A percentile compares a stretch with the other conserved stretches of the same genome.
These are phyloP conservation scores for Drosophila carrolli DNA, from an alignment of 1,140 invertebrate genomes.

Conservation along the genomic window DNA sequence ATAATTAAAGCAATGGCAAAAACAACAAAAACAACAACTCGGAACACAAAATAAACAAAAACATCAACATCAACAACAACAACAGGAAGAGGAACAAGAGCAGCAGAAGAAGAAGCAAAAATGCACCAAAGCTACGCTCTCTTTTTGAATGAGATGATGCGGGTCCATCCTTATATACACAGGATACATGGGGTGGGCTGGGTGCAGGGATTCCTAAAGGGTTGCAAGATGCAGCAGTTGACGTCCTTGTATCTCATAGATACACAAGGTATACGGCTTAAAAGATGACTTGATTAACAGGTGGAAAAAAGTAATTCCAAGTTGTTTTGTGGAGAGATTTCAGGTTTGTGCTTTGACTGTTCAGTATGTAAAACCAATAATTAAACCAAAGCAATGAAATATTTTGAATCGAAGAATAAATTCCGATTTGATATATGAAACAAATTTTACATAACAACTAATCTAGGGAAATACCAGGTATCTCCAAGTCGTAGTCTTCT, in stretches of 20 bases:
- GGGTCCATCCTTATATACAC: constrained; percentile 22
- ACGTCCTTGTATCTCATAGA: constrained; percentile 13
- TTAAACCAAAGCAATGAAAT: too few species aligned
- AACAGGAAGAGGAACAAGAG: constrained; percentile 58
- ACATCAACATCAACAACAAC: constrained; percentile 41
- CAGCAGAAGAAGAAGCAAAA: constrained; percentile 41
- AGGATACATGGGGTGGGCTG: constrained; percentile 11
- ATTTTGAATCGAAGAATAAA: too few species aligned
- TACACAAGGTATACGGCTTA: constrained; percentile 2
- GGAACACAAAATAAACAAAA: constrained; percentile 51
- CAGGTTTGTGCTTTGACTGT: too few species aligned
- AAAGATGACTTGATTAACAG: neutral
- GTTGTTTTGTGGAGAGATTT: too few species aligned
- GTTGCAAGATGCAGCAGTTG: constrained; percentile 40
- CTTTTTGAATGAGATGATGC: constrained; percentile 52
- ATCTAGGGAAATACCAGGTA: constrained; percentile 1
- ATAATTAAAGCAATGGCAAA: constrained; percentile 79
- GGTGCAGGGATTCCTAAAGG: constrained; percentile 24
- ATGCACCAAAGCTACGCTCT: constrained; percentile 50
- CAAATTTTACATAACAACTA: too few species aligned
- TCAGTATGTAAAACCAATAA: too few species aligned
- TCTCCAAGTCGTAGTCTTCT: constrained; percentile 1
- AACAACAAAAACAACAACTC: constrained; percentile 52
- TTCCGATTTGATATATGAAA: too few species aligned
- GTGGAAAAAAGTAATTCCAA: neutral